These are phyloP conservation scores for Lepus timidus DNA, from an alignment of 2,113 vertebrate species.

Conservation along the genomic window DNA sequence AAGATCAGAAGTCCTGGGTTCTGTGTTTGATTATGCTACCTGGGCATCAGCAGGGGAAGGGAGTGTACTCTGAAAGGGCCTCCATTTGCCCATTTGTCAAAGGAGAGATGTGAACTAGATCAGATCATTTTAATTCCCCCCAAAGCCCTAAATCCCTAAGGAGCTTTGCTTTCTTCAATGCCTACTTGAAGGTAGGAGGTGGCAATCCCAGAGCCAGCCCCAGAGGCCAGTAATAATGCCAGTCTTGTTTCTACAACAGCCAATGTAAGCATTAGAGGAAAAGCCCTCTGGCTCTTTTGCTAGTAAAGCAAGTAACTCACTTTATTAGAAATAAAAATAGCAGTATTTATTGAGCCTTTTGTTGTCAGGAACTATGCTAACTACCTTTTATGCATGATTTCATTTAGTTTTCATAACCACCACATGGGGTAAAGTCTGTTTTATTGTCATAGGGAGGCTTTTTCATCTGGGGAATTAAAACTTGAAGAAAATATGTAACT, in stretches of 20 bases:
- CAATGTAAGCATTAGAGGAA: neutral
- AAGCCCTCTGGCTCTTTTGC: conserved; percentile 30
- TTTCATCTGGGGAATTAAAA: neutral
- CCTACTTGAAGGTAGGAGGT: neutral
- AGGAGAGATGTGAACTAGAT: neutral
- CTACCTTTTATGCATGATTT: conserved; percentile 44
- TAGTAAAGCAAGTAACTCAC: conserved; percentile 31
- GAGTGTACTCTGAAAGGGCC: neutral
- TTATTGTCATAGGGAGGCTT: conserved; percentile 19
- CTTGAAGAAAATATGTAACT: neutral
- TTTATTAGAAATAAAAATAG: conserved; percentile 68
- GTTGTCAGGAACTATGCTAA: conserved; percentile 16
- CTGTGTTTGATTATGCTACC: neutral
- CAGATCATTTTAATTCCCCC: neutral
- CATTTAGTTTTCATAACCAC: conserved; percentile 23
- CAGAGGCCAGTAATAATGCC: neutral
- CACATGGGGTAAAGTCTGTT: neutral
- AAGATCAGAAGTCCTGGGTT: neutral
- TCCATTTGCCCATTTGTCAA: neutral
- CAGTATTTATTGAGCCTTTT: neutral
- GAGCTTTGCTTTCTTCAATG: neutral
- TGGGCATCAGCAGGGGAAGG: neutral
- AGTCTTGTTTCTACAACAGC: neutral
- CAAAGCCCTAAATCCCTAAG: neutral
- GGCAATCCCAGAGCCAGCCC: neutral